These are phyloP conservation scores for Accipiter cooperii DNA, from an alignment of 2,113 vertebrate genomes.

Conservation along the genomic window DNA sequence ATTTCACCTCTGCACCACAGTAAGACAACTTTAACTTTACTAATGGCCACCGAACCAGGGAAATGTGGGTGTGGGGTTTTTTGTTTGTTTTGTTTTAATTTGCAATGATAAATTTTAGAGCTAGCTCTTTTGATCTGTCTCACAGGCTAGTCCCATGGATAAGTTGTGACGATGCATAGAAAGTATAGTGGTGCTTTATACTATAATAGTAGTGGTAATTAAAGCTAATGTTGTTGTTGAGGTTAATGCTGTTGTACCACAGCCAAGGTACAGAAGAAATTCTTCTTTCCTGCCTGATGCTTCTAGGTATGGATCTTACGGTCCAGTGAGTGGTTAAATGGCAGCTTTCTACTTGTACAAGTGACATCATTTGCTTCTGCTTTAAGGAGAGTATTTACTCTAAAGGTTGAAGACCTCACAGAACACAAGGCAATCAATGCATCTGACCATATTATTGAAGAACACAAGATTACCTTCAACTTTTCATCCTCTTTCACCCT, in stretches of 20 bases:
- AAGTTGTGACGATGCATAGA: neutral
- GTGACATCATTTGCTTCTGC: neutral
- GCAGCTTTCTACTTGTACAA: neutral
- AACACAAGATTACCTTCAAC: neutral
- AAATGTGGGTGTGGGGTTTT: neutral
- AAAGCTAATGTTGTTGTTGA: neutral
- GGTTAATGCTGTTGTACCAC: neutral
- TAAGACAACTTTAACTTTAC: neutral
- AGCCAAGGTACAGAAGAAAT: neutral
- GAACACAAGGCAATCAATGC: neutral
- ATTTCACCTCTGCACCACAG: neutral
- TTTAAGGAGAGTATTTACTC: neutral
- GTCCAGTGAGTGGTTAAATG: neutral
- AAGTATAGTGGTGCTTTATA: neutral
- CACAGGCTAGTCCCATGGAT: fast-evolving
- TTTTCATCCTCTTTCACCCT: neutral
- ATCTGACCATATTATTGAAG: neutral
- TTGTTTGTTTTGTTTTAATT: neutral
- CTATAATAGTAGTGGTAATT: neutral
- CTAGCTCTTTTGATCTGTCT: neutral
- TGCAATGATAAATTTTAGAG: neutral
- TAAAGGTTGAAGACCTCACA: neutral
- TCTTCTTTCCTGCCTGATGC: neutral
- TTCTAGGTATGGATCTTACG: neutral
- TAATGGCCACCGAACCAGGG: neutral